Conservation (phyloP, 2,888 invertebrate genomes). For the Tethea ocularis region DNA sequence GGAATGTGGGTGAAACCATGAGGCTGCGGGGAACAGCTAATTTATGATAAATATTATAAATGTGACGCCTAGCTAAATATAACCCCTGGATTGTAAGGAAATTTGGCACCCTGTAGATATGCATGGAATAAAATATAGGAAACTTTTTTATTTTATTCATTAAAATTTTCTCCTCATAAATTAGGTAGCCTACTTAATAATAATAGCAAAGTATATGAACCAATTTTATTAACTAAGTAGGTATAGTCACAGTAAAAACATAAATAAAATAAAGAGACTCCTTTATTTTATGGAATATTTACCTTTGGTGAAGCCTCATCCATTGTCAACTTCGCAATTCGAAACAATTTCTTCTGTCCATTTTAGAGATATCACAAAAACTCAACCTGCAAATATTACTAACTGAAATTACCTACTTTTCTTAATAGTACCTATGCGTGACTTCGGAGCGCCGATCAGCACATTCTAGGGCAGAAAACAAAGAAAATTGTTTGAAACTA, state of each 20-base stretch:
- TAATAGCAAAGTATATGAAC: not conserved
- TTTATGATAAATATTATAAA: no score
- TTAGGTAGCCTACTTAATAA: not conserved
- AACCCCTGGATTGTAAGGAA: no score
- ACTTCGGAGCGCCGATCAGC: conserved; percentile 6
- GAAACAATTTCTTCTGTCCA: conserved; percentile 22
- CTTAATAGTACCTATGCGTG: conserved; percentile 1
- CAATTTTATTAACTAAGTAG: not conserved
- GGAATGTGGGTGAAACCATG: no score
- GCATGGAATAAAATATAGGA: not conserved
- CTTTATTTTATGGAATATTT: conserved; percentile 6
- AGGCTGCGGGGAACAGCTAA: no score
- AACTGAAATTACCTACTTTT: not conserved
- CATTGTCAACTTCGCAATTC: conserved; percentile 52
- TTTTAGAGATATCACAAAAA: conserved; percentile 17
- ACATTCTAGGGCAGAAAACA: conserved; percentile 39
- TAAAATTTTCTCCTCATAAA: not conserved
- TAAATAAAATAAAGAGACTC: no score
- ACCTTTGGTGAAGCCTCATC: conserved; percentile 43
- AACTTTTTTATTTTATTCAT: no score
- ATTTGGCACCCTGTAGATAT: not conserved
- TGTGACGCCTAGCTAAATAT: no score
- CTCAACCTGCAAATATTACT: not conserved
- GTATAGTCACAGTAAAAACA: no score
- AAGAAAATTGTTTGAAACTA: conserved; percentile 43